phyloP scores from a whole-genome alignment of 92 coral and sea anemone genomes.

The Parazoanthus swiftii region DNA sequence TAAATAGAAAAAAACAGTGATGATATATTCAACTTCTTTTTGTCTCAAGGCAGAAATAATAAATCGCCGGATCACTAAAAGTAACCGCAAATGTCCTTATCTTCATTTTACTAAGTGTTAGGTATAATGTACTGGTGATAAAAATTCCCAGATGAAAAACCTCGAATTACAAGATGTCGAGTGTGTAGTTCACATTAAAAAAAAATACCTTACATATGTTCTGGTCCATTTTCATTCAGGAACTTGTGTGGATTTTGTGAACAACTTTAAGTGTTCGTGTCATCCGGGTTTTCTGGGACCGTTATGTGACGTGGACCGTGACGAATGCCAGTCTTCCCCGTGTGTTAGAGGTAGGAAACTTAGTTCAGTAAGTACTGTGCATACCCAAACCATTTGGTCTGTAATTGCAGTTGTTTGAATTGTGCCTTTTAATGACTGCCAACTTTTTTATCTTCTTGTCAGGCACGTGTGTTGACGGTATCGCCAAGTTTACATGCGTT shows the following conservation, averaged over 20 bases:
- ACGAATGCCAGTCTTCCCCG: constrained; percentile 32
- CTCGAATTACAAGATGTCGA: too few relatives aligned
- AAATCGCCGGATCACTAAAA: too few relatives aligned
- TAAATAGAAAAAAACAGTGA: too few relatives aligned
- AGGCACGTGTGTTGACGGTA: constrained; percentile 16
- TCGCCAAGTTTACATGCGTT: background rate
- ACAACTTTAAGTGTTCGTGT: constrained; percentile 24
- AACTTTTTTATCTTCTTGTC: background rate
- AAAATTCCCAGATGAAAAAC: too few relatives aligned
- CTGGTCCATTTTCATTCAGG: background rate
- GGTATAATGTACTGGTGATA: too few relatives aligned
- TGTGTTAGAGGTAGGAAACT: constrained; percentile 17
- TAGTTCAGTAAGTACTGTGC: background rate
- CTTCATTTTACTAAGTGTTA: too few relatives aligned
- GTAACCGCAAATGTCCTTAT: too few relatives aligned
- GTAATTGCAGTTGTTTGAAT: too few relatives aligned
- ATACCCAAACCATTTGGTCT: background rate
- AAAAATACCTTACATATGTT: background rate
- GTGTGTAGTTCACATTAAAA: too few relatives aligned
- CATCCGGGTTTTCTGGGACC: constrained; percentile 31
- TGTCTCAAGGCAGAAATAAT: too few relatives aligned
- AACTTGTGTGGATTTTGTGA: constrained; percentile 24
- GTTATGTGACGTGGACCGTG: constrained; percentile 22
- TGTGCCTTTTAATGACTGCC: too few relatives aligned
- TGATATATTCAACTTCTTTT: too few relatives aligned